Conservation (phyloP, 2,888 invertebrate species). For the Schrankia costaestrigalis region DNA sequence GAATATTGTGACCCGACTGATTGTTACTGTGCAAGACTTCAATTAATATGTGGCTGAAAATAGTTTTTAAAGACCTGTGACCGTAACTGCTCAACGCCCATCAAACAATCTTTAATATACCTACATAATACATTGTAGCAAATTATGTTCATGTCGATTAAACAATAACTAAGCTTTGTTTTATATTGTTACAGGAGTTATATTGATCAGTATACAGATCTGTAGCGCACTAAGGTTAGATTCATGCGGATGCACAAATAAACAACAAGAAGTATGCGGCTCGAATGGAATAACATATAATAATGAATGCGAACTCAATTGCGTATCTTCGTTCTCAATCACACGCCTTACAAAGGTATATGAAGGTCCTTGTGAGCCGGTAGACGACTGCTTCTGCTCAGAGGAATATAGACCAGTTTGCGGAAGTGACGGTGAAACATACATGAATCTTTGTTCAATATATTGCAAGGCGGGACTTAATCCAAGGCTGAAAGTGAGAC, state of each 20-base stretch:
- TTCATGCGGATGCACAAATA: conserved; percentile 20
- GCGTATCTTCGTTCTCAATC: conserved; percentile 7
- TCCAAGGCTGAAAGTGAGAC: neutral
- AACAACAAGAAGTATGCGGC: conserved; percentile 26
- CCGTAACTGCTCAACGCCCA: no score
- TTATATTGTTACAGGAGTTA: conserved; percentile 31
- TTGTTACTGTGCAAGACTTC: no score
- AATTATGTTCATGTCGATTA: no score
- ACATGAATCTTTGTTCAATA: conserved; percentile 1
- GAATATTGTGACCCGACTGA: no score
- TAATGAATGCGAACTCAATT: conserved; percentile 50
- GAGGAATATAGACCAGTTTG: neutral
- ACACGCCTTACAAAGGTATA: neutral
- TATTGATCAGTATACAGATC: conserved; percentile 34
- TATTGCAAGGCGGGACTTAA: neutral
- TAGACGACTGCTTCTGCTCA: neutral
- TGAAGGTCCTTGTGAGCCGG: neutral
- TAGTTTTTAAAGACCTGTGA: no score
- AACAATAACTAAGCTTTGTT: no score
- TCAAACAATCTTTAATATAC: no score
- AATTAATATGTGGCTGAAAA: no score
- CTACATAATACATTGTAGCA: no score
- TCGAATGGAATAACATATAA: conserved; percentile 83
- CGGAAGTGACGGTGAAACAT: conserved; percentile 4
- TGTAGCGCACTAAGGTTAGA: conserved; percentile 33